Conservation (phyloP, 1,140 invertebrate species). For the Drosophila pachea region DNA sequence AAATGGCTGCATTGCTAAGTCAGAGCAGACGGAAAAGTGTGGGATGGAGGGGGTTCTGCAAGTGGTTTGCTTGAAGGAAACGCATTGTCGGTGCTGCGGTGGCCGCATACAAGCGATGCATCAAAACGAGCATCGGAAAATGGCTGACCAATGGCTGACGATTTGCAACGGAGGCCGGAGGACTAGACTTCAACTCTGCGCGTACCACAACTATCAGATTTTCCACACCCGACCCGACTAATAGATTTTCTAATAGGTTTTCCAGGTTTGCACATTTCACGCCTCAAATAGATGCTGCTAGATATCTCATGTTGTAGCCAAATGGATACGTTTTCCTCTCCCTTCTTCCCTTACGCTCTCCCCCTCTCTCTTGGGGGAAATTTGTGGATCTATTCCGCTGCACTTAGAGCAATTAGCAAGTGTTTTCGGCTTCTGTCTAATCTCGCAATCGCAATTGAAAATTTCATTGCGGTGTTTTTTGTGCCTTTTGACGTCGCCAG, state of each 20-base stretch:
- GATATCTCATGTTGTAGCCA: too few species aligned
- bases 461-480: conserved; percentile 3
- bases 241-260: too few species aligned
- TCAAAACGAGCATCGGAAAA: conserved; percentile 10
- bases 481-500: conserved; percentile 12
- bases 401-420: conserved; percentile 11
- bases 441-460: conserved; percentile 8
- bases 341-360: too few species aligned
- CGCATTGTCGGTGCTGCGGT: too few species aligned
- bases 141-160: conserved; percentile 11
- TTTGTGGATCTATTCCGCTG: too few species aligned
- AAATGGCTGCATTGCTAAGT: conserved; percentile 61
- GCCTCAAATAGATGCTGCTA: too few species aligned
- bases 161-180: conserved; percentile 2
- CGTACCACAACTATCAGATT: too few species aligned
- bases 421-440: not conserved
- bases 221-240: too few species aligned
- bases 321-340: too few species aligned
- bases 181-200: too few species aligned
- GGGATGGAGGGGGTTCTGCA: not conserved
- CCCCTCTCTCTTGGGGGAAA: too few species aligned
- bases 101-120: conserved; percentile 5
- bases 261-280: too few species aligned
- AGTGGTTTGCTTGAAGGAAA: not conserved
- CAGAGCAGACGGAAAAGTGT: not conserved